Conservation (phyloP, 2,888 invertebrate genomes). For the Andrena trimmerana region DNA sequence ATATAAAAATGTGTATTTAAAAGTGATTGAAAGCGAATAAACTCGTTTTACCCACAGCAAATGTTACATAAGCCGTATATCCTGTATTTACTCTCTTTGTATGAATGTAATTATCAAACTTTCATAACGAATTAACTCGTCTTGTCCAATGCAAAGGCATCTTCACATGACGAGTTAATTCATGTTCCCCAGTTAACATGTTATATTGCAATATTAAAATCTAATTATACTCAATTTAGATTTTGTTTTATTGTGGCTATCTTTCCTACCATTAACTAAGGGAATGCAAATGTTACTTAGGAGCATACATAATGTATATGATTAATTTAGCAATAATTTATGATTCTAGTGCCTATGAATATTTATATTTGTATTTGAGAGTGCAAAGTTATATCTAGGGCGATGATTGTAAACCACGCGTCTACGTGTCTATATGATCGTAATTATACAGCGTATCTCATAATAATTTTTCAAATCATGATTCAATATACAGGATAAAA, state of each 20-base stretch:
- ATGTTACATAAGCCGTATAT: background rate
- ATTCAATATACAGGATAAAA: slow-evolving; percentile 3
- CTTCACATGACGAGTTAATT: background rate
- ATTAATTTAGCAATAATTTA: slow-evolving; percentile 71
- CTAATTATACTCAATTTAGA: slow-evolving; percentile 28
- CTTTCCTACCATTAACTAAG: slow-evolving; percentile 17
- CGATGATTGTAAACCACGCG: slow-evolving; percentile 16
- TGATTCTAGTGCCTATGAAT: slow-evolving; percentile 64
- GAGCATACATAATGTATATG: slow-evolving; percentile 36
- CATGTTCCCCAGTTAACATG: background rate
- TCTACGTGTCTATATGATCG: slow-evolving; percentile 22
- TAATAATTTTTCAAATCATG: slow-evolving; percentile 30
- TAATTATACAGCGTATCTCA: slow-evolving; percentile 45
- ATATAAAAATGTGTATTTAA: background rate
- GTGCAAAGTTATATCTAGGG: slow-evolving; percentile 48
- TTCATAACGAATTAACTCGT: background rate
- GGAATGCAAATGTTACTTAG: background rate
- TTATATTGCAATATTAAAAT: slow-evolving; percentile 28
- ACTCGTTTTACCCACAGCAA: background rate
- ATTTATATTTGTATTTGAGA: slow-evolving; percentile 55
- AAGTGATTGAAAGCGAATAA: background rate
- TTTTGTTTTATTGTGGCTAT: slow-evolving; percentile 29
- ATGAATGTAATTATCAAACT: background rate
- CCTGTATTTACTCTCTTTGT: background rate
- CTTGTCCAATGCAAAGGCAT: background rate